Conservation (phyloP, 2,888 invertebrate species). For the Melitaea athalia region DNA sequence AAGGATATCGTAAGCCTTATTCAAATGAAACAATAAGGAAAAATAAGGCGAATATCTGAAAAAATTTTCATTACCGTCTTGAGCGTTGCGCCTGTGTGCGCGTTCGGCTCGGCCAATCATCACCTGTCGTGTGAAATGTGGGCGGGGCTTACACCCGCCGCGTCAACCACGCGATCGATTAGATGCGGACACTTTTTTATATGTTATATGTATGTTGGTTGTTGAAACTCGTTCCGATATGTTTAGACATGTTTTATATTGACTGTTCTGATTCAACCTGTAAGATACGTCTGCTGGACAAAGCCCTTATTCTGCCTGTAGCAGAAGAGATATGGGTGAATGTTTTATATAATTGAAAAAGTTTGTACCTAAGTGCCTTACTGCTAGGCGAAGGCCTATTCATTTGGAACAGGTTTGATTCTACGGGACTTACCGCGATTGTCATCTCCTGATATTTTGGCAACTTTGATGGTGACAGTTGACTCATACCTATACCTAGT, state of each 20-base stretch:
- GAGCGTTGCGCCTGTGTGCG: conserved; percentile 42
- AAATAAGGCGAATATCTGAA: conserved; percentile 6
- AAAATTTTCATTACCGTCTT: conserved; percentile 28
- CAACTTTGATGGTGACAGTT: too few species aligned
- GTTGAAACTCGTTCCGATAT: not conserved
- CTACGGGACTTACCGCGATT: too few species aligned
- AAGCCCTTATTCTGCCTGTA: too few species aligned
- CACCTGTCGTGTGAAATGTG: conserved; percentile 77
- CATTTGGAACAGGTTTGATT: too few species aligned
- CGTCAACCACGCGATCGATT: conserved; percentile 60
- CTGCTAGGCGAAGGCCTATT: too few species aligned
- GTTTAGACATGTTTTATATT: not conserved
- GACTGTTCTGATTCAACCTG: too few species aligned
- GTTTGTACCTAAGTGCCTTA: too few species aligned
- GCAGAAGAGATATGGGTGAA: too few species aligned
- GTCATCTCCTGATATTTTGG: too few species aligned
- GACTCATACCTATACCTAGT: too few species aligned
- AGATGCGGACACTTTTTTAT: conserved; percentile 42
- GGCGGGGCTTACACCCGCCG: conserved; percentile 71
- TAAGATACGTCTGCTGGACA: too few species aligned
- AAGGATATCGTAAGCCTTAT: not conserved
- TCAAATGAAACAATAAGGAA: not conserved
- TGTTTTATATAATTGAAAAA: too few species aligned
- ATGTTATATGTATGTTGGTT: conserved; percentile 10
- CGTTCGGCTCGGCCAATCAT: conserved; percentile 69